phyloP scores from a whole-genome alignment of 2,888 invertebrate genomes.

The Nemotelus pantherinus region DNA sequence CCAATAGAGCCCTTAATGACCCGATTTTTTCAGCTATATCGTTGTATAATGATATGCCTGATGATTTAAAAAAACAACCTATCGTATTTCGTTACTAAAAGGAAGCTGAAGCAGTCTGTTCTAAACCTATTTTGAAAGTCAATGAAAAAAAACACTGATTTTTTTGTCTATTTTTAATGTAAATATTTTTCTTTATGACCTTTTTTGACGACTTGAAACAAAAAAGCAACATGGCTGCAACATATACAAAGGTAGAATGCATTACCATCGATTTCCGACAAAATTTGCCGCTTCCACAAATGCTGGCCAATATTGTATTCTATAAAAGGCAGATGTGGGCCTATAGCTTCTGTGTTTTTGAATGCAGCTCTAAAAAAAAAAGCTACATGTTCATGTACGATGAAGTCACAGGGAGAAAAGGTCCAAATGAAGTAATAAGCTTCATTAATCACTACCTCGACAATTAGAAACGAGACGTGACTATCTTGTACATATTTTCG shows the following conservation, averaged over 20 bases:
- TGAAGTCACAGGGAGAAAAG: conserved; percentile 16
- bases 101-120: too few species aligned
- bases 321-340: background rate
- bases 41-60: too few species aligned
- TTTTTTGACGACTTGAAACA: conserved; percentile 1
- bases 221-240: conserved; percentile 1
- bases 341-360: background rate
- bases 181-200: background rate
- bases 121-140: too few species aligned
- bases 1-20: too few species aligned
- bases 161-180: too few species aligned
- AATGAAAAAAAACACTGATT: too few species aligned
- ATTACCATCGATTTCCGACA: background rate
- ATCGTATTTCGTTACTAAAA: too few species aligned
- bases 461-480: too few species aligned
- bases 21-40: too few species aligned
- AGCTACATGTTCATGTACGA: conserved; percentile 16
- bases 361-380: background rate
- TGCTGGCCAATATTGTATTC: background rate
- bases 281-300: conserved; percentile 5
- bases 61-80: too few species aligned
- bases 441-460: background rate
- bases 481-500: background rate
- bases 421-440: conserved; percentile 9
- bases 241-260: conserved; percentile 2